Base-by-base conservation (phyloP, 2,888 invertebrate genomes). In the Aquatica leii region DNA sequence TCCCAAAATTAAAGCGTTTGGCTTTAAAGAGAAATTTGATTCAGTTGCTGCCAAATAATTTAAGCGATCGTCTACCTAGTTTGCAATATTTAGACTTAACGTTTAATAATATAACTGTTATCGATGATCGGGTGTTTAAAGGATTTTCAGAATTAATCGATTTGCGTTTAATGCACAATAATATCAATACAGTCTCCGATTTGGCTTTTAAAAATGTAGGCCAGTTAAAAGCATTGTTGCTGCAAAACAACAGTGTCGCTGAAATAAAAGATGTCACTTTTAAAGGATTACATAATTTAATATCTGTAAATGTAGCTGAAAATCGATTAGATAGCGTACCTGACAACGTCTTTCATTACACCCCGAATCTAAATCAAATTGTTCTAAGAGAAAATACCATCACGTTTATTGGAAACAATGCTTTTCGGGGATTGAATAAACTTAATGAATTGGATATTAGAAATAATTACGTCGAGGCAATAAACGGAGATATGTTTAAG, bases 221-320 rank as follows among this genome's bases (percentile, higher is more conserved):
- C 11, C 21, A 37, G 0, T 5, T 58, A 12, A 14, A 15, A 4
- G 8, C 35, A 14, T 8, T 58, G 2, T 3, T 17, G 9, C 8
- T 58, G 1, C 37, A 50, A 40, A 58, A 58, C 24, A 58, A 58
- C 31, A 58, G 51, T 17, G 31, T 58, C 15, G 40, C 37, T 3
- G 17, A 6, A 3, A 35, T 58, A 15, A 11, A 18, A 6, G 8
- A 9, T n/a, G 14, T 24, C 4, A 31, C 18, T 12, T 51, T 58
- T 6, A 51, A 31, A 18, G 24, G 40, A 40, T 51, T 50, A 17
- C 8, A 18, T 5, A 24, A 40, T 14, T 24, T 58, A 9, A 1
- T 24, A 6, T 20, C 40, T 4, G 24, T 58, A 21, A 37, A 50
- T 12, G 9, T 58, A 1, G 34, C 18, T n/a, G 41, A 58, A 43